Base-by-base conservation (phyloP, 2,797 vertebrate genomes). In the Anabacerthia variegaticeps region DNA sequence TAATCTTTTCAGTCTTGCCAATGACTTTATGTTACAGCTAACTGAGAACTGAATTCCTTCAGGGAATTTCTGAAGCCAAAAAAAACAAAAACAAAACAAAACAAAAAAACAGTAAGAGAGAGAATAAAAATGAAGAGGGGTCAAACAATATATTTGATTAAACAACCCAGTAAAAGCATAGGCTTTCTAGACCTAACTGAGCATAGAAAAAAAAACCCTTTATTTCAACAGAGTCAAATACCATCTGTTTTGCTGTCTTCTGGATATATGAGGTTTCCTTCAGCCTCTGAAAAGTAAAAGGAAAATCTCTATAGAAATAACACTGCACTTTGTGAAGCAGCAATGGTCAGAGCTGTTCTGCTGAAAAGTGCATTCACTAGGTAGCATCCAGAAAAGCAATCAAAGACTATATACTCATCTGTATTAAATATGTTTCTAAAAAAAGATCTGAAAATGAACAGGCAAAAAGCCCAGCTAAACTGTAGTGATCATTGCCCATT, bases 301-400 rank as follows among this genome's bases (percentile, higher is more conserved):
- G 36, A 85, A 96, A 95, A 65, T 83, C 78, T 85, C 49, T 85
- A 48, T 24, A 68, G 81, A 87, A 83, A 80, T 59, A 94, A 61
- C 16, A 82, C 32, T 55, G 30, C 12, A 49, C 24, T 93, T 87
- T 68, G 37, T 4, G 5, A 93, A 83, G 28, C 16, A 92, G 28
- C 39, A 78, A 51, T 63, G 46, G 44, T 82, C 56, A 74, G 61
- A 88, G 20, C 13, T 19, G 24, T 72, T 58, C 54, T 94, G 43
- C 28, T 73, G 68, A 61, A 80, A 83, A 93, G 44, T 65, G 28
- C 5, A 34, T 75, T 89, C 55, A 34, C 19, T 44, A 32, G 56
- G 26, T 36, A 92, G 43, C 26, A 80, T 19, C 34, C n/a, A 44
- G 26, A 80, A 85, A 85, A 74, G 24, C 18, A 89, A 48, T 46